Base-by-base conservation (phyloP, 2,113 vertebrate species). In the Sceloporus undulatus region DNA sequence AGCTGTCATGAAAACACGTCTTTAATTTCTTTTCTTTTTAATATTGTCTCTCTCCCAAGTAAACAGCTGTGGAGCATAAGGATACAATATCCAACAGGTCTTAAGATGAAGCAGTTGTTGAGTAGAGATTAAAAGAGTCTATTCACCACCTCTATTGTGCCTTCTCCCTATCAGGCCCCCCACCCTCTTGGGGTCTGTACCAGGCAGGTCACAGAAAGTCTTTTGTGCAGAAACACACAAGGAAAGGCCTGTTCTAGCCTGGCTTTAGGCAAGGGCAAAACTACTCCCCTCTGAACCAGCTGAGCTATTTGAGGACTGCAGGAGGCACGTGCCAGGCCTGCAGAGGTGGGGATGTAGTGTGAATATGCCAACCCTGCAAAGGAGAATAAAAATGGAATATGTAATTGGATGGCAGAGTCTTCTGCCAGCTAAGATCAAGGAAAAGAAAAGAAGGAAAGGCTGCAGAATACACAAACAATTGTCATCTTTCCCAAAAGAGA, bases 221-320 rank as follows among this genome's bases (percentile, higher is more conserved):
- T 94, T 97, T 97, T 97, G 97, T 97, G 93, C 91, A 40, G 81
- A 82, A 40, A 87, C 81, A 91, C 83, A 96, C 94, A 96, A 96
- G 88, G 94, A 90, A 91, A 86, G 59, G 93, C 92, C 95, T 96
- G 94, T 96, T 93, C 87, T 85, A 90, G 52, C 79, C 82, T 52
- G 89, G 68, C 78, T 73, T 62, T 82, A 86, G 91, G 91, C 89
- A 88, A 48, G 88, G 81, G 86, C 78, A 83, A 92, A 88, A 83
- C 92, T 89, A 80, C 74, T 91, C 93, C 89, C 88, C 91, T 79
- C 86, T 86, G 88, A 91, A 85, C 89, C 90, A 92, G 82, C 5
- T 62, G 73, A 90, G 88, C 9, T 13, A 84, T 88, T 88, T 91
- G 87, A 89, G 92, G 74, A 87, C 42, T 75, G 54, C 21, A 54